Evolutionary conservation across 1,140 invertebrate genomes (phyloP).

Genomic region (Eupeodes corollae): DNA sequence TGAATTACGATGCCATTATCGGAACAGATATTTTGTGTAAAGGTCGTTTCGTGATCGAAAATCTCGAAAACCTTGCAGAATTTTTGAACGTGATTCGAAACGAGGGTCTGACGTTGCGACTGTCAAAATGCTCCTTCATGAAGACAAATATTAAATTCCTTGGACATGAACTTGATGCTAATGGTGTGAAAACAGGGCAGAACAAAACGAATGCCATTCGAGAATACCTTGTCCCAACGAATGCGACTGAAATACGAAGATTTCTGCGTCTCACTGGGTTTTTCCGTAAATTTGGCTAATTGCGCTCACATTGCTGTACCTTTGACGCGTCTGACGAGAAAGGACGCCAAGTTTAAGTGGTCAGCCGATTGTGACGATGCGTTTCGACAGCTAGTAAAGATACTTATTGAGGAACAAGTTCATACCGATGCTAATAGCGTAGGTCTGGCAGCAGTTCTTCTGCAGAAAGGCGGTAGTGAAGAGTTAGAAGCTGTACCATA

Average conservation of each 20-base stretch:
- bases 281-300: neutral
- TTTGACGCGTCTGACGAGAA: too few relatives aligned
- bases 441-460: conserved; percentile 22
- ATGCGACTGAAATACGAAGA: neutral
- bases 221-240: neutral
- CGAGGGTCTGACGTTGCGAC: conserved; percentile 9
- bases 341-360: conserved; percentile 12
- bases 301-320: neutral
- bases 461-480: conserved; percentile 22
- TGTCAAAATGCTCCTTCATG: conserved; percentile 22
- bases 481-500: conserved; percentile 32
- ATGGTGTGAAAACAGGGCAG: conserved; percentile 3
- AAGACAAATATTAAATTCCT: conserved; percentile 7
- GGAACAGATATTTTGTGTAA: too few relatives aligned
- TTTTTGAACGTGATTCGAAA: conserved; percentile 5
- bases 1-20: too few relatives aligned
- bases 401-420: conserved; percentile 14
- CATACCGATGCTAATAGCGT: conserved; percentile 22
- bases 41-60: neutral
- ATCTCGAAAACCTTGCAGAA: neutral
- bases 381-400: conserved; percentile 14
- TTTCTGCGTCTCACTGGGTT: neutral
- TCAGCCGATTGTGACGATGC: conserved; percentile 9
- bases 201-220: conserved; percentile 9
- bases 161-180: neutral